Evolutionary conservation across 2,113 vertebrate genomes (phyloP).

Genomic region (Gymnocephalus cernua): DNA sequence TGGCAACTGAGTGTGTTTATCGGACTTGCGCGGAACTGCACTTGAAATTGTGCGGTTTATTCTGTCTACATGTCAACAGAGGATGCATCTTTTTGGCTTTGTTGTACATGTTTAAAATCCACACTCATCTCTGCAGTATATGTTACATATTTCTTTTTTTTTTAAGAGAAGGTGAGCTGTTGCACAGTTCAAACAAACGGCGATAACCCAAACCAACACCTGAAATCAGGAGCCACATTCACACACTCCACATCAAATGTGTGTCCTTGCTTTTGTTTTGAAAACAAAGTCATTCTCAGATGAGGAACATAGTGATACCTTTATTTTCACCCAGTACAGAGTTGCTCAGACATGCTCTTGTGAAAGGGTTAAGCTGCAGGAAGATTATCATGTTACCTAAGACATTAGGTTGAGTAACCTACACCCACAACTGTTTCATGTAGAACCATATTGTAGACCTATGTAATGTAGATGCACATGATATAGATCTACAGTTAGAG

Average conservation of each 20-base stretch:
- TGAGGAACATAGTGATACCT: constrained; percentile 21
- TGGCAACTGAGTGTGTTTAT: not conserved
- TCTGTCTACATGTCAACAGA: not conserved
- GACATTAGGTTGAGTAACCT: constrained; percentile 42
- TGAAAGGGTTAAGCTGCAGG: constrained; percentile 60
- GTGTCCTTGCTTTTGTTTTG: constrained; percentile 42
- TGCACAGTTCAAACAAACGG: not conserved
- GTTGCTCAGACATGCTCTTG: constrained; percentile 24
- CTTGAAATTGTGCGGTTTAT: not conserved
- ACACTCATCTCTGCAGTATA: not conserved
- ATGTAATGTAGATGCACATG: not conserved
- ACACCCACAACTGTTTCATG: constrained; percentile 28
- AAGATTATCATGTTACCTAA: constrained; percentile 73
- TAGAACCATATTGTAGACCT: not conserved
- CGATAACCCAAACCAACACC: constrained; percentile 14
- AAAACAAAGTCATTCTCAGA: constrained; percentile 21
- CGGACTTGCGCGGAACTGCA: not conserved
- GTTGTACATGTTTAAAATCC: not conserved
- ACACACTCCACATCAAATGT: not conserved
- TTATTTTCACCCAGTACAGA: not conserved
- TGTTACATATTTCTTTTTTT: not conserved
- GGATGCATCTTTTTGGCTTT: not conserved
- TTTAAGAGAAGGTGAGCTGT: not conserved
- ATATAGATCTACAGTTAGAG: not conserved
- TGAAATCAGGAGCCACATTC: constrained; percentile 7